phyloP scores from a whole-genome alignment of 2,888 invertebrate genomes.

The Antheraea yamamai region DNA sequence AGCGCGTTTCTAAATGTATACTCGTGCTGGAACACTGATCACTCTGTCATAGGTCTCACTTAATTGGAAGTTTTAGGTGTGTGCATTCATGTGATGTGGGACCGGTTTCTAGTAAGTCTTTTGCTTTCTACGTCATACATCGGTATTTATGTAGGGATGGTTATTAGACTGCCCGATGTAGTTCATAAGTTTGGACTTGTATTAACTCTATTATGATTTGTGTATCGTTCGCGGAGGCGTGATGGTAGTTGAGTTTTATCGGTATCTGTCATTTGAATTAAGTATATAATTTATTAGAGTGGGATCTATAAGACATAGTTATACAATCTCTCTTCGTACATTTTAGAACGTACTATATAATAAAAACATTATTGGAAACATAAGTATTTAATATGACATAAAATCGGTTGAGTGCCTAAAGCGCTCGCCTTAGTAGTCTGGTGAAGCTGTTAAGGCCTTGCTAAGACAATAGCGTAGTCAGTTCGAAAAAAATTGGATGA shows the following conservation, averaged over 20 bases:
- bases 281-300: conserved; percentile 49
- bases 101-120: conserved; percentile 72
- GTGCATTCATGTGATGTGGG: conserved; percentile 70
- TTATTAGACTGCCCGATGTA: conserved; percentile 54
- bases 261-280: conserved; percentile 59
- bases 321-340: conserved; percentile 10
- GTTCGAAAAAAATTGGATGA: too few relatives aligned
- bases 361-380: not conserved
- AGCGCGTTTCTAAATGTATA: conserved; percentile 43
- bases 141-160: conserved; percentile 64
- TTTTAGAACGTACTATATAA: not conserved
- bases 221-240: conserved; percentile 67
- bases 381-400: not conserved
- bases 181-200: conserved; percentile 62
- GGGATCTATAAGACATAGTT: conserved; percentile 25
- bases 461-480: too few relatives aligned
- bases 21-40: conserved; percentile 57
- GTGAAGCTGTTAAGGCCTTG: too few relatives aligned
- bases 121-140: conserved; percentile 75
- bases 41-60: conserved; percentile 68
- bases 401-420: too few relatives aligned
- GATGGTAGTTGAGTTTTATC: conserved; percentile 62
- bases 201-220: conserved; percentile 75
- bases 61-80: conserved; percentile 73
- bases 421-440: too few relatives aligned